A percentile compares a stretch with the other conserved stretches of the same genome.
phyloP scores from a whole-genome alignment of 2,113 vertebrate species.

The rat (Rattus norvegicus) region DNA sequence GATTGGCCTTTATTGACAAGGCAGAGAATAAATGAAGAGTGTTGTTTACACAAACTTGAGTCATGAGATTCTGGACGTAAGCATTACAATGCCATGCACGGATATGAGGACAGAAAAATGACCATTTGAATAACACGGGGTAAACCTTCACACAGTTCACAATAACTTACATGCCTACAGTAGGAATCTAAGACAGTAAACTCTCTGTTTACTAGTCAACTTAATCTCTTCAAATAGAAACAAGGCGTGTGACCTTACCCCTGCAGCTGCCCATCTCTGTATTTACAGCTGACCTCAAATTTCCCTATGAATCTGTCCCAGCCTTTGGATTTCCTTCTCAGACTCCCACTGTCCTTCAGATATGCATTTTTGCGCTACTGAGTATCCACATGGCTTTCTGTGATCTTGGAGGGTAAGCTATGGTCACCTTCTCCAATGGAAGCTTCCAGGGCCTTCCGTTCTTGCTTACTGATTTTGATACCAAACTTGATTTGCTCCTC shows the following conservation, averaged over 20 bases:
- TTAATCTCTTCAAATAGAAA: background rate
- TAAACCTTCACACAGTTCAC: too few relatives aligned
- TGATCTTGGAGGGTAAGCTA: background rate
- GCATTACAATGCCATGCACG: too few relatives aligned
- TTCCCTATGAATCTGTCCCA: background rate
- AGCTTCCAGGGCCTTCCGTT: background rate
- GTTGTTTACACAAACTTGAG: too few relatives aligned
- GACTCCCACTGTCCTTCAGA: background rate
- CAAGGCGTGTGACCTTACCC: background rate
- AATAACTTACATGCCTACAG: too few relatives aligned
- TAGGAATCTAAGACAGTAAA: background rate
- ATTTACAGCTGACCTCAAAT: background rate
- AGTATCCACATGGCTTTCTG: background rate
- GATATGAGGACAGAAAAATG: too few relatives aligned
- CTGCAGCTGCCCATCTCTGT: background rate
- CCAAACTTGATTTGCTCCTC: background rate
- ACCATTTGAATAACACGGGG: too few relatives aligned
- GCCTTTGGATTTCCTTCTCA: background rate
- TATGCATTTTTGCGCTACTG: background rate
- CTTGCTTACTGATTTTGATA: background rate
- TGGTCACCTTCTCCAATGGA: background rate
- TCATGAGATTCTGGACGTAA: too few relatives aligned
- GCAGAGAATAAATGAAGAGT: too few relatives aligned
- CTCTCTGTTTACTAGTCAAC: background rate
- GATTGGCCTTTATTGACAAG: too few relatives aligned